Evolutionary conservation across 2,113 vertebrate species (phyloP), one percentile per base, ranked within the genome.

Genomic region (Nerophis lumbriciformis): DNA sequence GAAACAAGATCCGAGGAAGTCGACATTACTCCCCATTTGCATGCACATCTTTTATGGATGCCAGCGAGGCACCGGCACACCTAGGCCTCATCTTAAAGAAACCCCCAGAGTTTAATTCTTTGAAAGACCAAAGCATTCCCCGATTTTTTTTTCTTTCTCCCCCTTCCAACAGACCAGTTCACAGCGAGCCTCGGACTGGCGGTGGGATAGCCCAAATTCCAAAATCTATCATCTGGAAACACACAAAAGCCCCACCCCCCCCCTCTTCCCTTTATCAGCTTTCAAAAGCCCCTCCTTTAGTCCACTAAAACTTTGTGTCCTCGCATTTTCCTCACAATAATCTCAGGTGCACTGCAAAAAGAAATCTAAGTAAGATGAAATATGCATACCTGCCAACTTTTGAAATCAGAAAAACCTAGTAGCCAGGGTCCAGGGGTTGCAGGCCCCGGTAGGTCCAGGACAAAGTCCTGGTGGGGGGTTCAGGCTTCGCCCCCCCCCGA

Each of bases 161-260:
- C 2, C 19, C 19, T 19, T 19, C 93, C 94, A 95, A 94, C 93
- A 97, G 93, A 95, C 94, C 93, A 95, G 94, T 95, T 98, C 95
- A 97, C 95, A 98, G 94, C 94, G 88, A 95, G 95, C 93, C 91
- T 90, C 91, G 92, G 91, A 92, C 92, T 94, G 94, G 90, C 93
- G 93, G 94, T 96, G 92, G 94, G 94, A 93, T 91, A 92, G 92
- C 94, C 93, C 92, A 93, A 94, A 97, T 95, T 97, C 94, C 93
- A 94, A 98, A 98, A 98, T 97, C 94, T 95, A 96, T 98, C 94
- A 98, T 98, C 94, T 97, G 94, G 95, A 95, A 97, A 97, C 93
- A 96, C 93, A 97, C 94, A 97, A 98, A 95, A 96, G 94, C 93
- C 88, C 28, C 28, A 28, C 28, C 28, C 2, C 28, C 28, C 19